Evolutionary conservation across 1,140 invertebrate genomes (phyloP).

Genomic region (Zaprionus davidi): DNA sequence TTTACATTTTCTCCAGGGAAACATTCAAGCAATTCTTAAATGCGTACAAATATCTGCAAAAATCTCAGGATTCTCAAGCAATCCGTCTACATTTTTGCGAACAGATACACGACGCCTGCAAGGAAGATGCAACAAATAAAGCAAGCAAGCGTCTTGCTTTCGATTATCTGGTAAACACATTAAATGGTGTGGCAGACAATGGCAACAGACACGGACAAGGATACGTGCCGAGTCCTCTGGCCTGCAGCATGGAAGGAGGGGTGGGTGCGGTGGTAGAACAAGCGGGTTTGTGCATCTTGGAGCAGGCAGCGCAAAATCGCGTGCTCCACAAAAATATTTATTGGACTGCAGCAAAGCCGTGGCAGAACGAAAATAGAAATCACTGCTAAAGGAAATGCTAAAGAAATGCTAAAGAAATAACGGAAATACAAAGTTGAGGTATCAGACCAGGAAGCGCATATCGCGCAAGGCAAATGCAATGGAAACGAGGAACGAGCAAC

Average conservation of each 20-base stretch:
- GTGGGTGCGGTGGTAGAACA: neutral
- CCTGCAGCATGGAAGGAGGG: neutral
- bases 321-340: constrained; percentile 75
- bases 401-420: constrained; percentile 67
- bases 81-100: constrained; percentile 1
- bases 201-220: constrained; percentile 32
- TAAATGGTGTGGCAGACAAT: constrained; percentile 78
- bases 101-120: constrained; percentile 18
- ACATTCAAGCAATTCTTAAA: neutral
- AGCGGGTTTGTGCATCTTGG: constrained; percentile 4
- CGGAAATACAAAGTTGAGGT: constrained; percentile 82
- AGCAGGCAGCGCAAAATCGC: constrained; percentile 47
- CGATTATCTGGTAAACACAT: constrained; percentile 81
- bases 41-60: neutral
- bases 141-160: constrained; percentile 62
- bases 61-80: neutral
- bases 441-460: constrained; percentile 77
- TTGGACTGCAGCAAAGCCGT: constrained; percentile 62
- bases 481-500: constrained; percentile 2
- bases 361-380: constrained; percentile 76
- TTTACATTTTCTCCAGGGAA: neutral
- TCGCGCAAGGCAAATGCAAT: constrained; percentile 69
- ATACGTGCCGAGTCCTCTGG: neutral
- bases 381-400: constrained; percentile 49
- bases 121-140: constrained; percentile 62